Base-by-base conservation (phyloP, 2,888 invertebrate genomes). In the Acholoe squamosa region DNA sequence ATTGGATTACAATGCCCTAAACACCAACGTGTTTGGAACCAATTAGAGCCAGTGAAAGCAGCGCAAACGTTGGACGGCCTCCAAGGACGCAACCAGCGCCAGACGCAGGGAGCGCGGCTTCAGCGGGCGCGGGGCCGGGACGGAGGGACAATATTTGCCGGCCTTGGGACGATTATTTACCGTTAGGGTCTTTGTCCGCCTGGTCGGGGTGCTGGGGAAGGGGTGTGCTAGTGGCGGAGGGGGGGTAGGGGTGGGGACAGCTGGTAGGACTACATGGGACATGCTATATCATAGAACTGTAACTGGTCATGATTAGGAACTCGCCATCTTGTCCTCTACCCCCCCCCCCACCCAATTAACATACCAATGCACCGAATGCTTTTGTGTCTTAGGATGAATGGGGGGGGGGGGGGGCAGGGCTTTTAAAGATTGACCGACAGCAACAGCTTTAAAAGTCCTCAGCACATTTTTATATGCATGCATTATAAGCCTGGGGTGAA, bases 1-100 rank as follows among this genome's bases (percentile, higher is more conserved):
- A 89, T 89, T 71, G 89, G 89, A 89, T 89, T 89, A 89, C 76
- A 71, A 76, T 51, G 71, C 34, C 1, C 14, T 43, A 77, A 89
- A 89, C 77, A 77, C 43, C 22, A 22, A 22, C 51, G 52, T 61
- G 71, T 67, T 76, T 89, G 71, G 28, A 67, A 33, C 76, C 89
- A 89, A 89, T 89, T 89, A 89, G 71, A 7, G 19, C 5, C 5
- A 1, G n/a, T 76, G 52, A 89, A 25, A 89, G 77, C 22, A 0
- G 76, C 19, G 76, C 28, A 89, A 0, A 31, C 61, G 1, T 7
- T 33, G 31, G n/a, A 12, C n/a, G 76, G n/a, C 31, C 76, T 12
- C 10, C n/a, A 25, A n/a, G n/a, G n/a, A n/a, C n/a, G n/a, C n/a
- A n/a, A n/a, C 43, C 31, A 28, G 77, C 34, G 10, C 19, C 25